These are phyloP conservation scores for Darevskia mixta DNA, from an alignment of 2,797 vertebrate genomes.

Conservation along the genomic window DNA sequence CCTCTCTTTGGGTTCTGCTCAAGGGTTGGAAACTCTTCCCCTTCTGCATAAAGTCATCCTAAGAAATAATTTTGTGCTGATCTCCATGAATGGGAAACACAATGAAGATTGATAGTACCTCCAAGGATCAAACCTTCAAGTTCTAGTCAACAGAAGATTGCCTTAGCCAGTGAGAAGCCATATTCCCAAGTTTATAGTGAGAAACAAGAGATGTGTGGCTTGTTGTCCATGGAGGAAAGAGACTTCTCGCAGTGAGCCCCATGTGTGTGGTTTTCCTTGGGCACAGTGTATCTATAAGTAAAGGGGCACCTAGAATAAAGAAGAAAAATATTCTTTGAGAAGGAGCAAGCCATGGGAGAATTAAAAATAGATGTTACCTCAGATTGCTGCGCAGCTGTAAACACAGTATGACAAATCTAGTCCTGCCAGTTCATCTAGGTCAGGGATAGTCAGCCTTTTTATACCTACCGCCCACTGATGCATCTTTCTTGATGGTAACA, in stretches of 20 bases:
- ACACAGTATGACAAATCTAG: slow-evolving; percentile 19
- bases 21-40: background rate
- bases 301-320: background rate
- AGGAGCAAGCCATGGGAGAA: background rate
- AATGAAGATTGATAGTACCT: background rate
- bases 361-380: background rate
- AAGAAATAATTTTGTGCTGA: background rate
- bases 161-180: background rate
- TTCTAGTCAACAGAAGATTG: background rate
- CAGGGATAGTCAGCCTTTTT: too few species aligned
- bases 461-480: too few species aligned
- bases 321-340: background rate
- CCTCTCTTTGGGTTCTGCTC: background rate
- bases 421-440: background rate
- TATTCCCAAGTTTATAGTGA: background rate
- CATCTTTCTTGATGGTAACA: too few species aligned
- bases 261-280: background rate
- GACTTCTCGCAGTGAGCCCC: background rate
- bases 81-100: background rate
- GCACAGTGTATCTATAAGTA: background rate
- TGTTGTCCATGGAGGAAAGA: background rate
- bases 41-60: background rate
- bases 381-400: background rate
- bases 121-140: background rate
- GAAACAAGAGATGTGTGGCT: background rate